Base-by-base conservation (phyloP, 2,113 vertebrate genomes). In the Hippocampus abdominalis region DNA sequence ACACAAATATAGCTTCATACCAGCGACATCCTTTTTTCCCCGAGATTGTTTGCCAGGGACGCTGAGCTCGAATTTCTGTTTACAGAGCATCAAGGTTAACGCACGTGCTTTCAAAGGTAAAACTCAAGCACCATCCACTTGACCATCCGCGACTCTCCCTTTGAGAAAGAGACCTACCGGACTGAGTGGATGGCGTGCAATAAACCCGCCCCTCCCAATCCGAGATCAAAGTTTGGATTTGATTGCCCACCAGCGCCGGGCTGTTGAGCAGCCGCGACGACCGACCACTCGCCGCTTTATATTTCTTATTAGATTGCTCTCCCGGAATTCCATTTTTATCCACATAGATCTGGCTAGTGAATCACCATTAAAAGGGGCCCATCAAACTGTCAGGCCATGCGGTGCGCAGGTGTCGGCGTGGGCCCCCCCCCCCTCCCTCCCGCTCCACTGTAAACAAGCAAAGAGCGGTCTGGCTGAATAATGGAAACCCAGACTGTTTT, bases 281-380 rank as follows among this genome's bases (percentile, higher is more conserved):
- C 32, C 42, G 87, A 77, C 80, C 84, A 68, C 87, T 86, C 88
- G 84, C 76, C 49, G 54, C 88, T 89, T 90, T 89, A 91, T 92
- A 90, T 60, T 90, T 91, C 86, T 90, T 90, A 90, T 91, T 89
- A 90, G 87, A 91, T 89, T 88, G 77, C 87, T 89, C 84, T 90
- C 84, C 82, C 83, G 89, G 89, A 92, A 91, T 91, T 92, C 90
- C 88, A 90, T 92, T 92, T 92, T 92, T 91, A 89, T 91, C 88
- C 89, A 87, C 86, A 82, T 71, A 91, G 89, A 90, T 90, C 85
- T 89, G 82, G 86, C 86, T 88, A 87, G 90, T 92, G 89, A 92
- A 93, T 92, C 89, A 93, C 85, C 82, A 89, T 91, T 92, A 90
- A 89, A 90, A 60, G 57, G 82, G 87, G 84, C 87, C 87, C 85